These are phyloP conservation scores for Chrysaora quinquecirrha DNA, from an alignment of 30 jellyfish, hydroid and myxozoan genomes.

Conservation along the genomic window DNA sequence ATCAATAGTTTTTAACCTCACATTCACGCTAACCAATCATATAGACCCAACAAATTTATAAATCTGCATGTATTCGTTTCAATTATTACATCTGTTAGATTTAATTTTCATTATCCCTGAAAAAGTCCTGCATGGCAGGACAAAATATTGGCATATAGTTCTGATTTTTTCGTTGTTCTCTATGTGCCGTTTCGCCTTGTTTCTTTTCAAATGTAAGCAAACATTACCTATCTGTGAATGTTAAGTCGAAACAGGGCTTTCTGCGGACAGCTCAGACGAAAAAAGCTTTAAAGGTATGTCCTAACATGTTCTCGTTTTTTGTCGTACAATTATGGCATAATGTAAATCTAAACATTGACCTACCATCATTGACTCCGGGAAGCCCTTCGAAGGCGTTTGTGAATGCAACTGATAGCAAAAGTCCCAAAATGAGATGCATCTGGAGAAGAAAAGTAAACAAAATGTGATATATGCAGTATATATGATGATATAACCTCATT, in stretches of 20 bases:
- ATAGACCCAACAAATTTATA: no score
- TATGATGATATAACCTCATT: no score
- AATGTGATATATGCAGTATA: no score
- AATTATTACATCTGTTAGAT: no score
- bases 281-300: no score
- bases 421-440: slow-evolving; percentile 1
- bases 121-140: no score
- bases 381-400: not conserved
- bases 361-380: not conserved
- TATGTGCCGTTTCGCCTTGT: no score
- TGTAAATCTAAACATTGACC: not conserved
- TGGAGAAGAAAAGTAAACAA: not conserved
- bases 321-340: not conserved
- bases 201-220: not conserved
- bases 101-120: no score
- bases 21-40: no score
- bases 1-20: no score
- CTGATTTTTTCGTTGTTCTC: not conserved
- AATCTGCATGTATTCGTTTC: no score
- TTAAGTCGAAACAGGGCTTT: not conserved
- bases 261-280: not conserved
- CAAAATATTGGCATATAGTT: no score
- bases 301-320: not conserved
- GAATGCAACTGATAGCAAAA: not conserved
- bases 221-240: not conserved